Evolutionary conservation across 2,797 vertebrate genomes (phyloP).

Genomic region (Staurois parvus): DNA sequence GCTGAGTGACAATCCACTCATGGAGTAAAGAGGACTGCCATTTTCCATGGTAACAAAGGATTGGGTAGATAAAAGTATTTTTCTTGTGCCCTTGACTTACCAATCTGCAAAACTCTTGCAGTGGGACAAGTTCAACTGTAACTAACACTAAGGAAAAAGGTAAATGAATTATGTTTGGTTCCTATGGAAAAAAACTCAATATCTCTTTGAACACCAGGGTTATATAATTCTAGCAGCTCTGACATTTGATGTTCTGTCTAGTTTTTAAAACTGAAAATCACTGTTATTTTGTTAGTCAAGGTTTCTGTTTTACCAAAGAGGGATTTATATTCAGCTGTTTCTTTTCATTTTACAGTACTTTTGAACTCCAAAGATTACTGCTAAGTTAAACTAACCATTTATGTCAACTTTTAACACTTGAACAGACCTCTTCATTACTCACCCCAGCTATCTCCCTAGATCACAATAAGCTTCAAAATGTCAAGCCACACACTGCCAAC

Average conservation of each 20-base stretch:
- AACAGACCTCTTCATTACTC: conserved; percentile 8
- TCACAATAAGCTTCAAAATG: conserved; percentile 8
- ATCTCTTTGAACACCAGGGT: too few species aligned
- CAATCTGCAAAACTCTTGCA: too few species aligned
- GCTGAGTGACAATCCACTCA: too few species aligned
- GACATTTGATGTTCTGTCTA: conserved; percentile 4
- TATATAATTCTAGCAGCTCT: neutral
- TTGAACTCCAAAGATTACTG: conserved; percentile 10
- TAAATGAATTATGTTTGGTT: too few species aligned
- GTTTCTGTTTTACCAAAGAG: neutral
- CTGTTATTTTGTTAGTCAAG: neutral
- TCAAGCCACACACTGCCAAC: neutral
- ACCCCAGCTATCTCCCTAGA: neutral
- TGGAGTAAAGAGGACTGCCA: too few species aligned
- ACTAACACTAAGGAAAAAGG: too few species aligned
- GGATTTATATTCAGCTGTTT: conserved; percentile 3
- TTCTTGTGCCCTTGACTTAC: too few species aligned
- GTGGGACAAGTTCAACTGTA: too few species aligned
- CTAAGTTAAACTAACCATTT: conserved; percentile 23
- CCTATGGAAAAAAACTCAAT: too few species aligned
- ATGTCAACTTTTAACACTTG: conserved; percentile 8
- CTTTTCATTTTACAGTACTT: conserved; percentile 19
- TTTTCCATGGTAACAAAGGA: too few species aligned
- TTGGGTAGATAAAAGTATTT: too few species aligned
- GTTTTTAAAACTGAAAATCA: neutral